Conservation (phyloP, 2,888 invertebrate genomes). For the Lasius fuliginosus region DNA sequence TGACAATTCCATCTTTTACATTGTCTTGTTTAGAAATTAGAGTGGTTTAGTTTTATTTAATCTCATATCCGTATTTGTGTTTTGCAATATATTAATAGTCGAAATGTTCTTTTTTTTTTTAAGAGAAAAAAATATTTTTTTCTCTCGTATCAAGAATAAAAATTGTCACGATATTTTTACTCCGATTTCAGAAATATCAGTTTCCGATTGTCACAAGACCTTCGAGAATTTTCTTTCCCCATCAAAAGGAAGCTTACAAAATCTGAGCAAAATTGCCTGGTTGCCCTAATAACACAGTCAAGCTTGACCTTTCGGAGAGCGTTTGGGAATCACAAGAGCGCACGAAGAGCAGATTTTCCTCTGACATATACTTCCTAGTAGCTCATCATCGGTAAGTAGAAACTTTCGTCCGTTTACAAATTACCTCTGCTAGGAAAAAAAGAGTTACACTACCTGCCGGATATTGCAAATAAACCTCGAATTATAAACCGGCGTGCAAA, state of each 20-base stretch:
- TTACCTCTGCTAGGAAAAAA: background rate
- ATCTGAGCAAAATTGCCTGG: constrained; percentile 22
- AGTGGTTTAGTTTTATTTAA: background rate
- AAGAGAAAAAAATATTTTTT: background rate
- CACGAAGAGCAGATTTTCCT: constrained; percentile 27
- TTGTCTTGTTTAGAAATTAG: background rate
- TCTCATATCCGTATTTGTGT: background rate
- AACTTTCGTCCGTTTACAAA: constrained; percentile 34
- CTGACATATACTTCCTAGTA: constrained; percentile 17
- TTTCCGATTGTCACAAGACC: background rate
- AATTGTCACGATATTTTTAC: constrained; percentile 5
- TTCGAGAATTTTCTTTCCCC: background rate
- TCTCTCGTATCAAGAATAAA: background rate
- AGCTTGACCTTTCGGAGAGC: constrained; percentile 25
- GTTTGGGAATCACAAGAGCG: constrained; percentile 7
- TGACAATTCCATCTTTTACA: background rate
- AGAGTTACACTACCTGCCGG: constrained; percentile 16
- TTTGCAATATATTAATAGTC: background rate
- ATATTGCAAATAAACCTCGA: constrained; percentile 42
- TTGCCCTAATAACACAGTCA: background rate
- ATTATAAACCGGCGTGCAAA: constrained; percentile 37
- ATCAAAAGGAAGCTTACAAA: constrained; percentile 3
- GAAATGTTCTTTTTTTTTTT: background rate
- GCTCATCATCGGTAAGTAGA: constrained; percentile 35
- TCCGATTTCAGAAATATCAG: background rate